These are phyloP conservation scores for Nesogale talazaci DNA, from an alignment of 2,113 vertebrate species.

Conservation along the genomic window DNA sequence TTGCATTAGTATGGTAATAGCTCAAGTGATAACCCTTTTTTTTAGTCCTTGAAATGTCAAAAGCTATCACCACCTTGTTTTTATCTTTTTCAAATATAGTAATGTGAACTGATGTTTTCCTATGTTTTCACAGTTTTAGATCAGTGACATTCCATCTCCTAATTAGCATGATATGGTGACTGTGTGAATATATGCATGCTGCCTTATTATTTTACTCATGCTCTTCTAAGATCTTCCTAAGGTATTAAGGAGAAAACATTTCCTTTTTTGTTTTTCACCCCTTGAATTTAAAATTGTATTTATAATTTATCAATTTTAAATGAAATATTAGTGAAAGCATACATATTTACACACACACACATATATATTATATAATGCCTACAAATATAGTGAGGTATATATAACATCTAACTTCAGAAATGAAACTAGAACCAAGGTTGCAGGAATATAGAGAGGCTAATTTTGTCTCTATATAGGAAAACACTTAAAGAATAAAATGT, in stretches of 20 bases:
- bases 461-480: neutral
- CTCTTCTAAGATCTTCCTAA: slow-evolving; percentile 47
- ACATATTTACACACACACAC: too few species aligned
- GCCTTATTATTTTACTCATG: slow-evolving; percentile 59
- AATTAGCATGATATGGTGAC: slow-evolving; percentile 74
- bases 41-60: slow-evolving; percentile 72
- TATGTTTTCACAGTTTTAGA: slow-evolving; percentile 73
- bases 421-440: neutral
- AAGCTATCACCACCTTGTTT: slow-evolving; percentile 73
- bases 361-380: too few species aligned
- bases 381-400: neutral
- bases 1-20: slow-evolving; percentile 45
- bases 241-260: slow-evolving; percentile 44
- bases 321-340: neutral
- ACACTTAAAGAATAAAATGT: too few species aligned
- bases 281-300: slow-evolving; percentile 8
- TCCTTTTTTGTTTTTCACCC: slow-evolving; percentile 11
- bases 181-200: slow-evolving; percentile 37
- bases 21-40: slow-evolving; percentile 57
- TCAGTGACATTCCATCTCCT: slow-evolving; percentile 79
- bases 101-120: slow-evolving; percentile 74
- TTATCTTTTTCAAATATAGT: slow-evolving; percentile 68
- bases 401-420: neutral
- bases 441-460: neutral
- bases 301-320: slow-evolving; percentile 32